Evolutionary conservation across 1,140 invertebrate species (phyloP), one percentile per base, ranked within the genome.

Genomic region (Scaptomyza hsui): DNA sequence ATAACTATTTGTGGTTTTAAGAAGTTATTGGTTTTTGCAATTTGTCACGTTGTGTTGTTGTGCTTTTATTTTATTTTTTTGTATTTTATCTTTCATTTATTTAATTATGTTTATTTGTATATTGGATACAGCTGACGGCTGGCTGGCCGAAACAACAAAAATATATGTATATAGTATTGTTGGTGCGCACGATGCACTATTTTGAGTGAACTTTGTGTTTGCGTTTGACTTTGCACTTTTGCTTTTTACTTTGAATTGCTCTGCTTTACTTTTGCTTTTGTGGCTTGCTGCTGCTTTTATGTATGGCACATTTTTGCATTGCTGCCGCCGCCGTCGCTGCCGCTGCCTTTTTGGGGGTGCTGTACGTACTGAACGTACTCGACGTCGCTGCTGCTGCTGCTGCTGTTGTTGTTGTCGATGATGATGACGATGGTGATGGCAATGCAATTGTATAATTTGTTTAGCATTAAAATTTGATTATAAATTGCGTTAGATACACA

Each of bases 401-500:
- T 51, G 67, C 45, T 57, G 60, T 56, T 3, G 44, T 37, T 42
- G 42, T 37, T 3, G 74, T 57, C 45, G 59, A 15, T 19, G 60
- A 39, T 19, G 49, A 47, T 44, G 61, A 19, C 16, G 49, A 42
- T 41, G 49, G 39, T 48, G 53, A 45, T 69, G 64, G 41, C 70
- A 74, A 77, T 85, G 78, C 81, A 86, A 86, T 86, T 86, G 81
- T 86, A 86, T 86, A 86, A 83, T 82, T 83, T 75, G 51, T 49
- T 64, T 48, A 78, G 69, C 78, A 77, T 77, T 88, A 42, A 81
- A 77, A 74, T 71, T 68, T 45, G 29, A 68, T 85, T 83, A 61
- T 73, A 52, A 55, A 69, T 32, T 55, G 65, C 52, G 41, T 32
- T 35, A 55, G 9, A 49, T 26, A 16, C 41, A 44, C 26, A 57